Percentiles rank a stretch among this genome's conserved stretches.
Conservation (phyloP, 2,888 invertebrate species). For the Parthenolecanium corni region DNA sequence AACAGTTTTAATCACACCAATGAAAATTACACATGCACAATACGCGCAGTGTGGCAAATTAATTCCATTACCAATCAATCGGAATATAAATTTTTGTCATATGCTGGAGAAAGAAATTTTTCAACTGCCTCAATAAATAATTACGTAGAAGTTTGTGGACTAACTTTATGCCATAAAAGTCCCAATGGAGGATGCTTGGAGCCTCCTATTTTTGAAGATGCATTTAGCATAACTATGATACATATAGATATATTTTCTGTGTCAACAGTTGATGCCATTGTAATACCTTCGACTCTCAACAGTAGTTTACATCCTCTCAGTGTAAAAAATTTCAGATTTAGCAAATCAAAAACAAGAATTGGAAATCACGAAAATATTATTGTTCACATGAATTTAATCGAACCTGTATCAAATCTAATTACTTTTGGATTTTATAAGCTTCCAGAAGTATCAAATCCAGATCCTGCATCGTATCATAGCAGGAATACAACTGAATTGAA, state of each 20-base stretch:
- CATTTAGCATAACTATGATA: constrained; percentile 35
- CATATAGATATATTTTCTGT: constrained; percentile 33
- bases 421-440: constrained; percentile 36
- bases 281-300: constrained; percentile 34
- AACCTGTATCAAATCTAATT: constrained; percentile 32
- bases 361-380: constrained; percentile 23
- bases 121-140: constrained; percentile 24
- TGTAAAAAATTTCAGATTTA: constrained; percentile 32
- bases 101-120: not conserved
- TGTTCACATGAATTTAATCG: constrained; percentile 31
- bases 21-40: not conserved
- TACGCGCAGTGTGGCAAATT: constrained; percentile 1
- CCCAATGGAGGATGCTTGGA: not conserved
- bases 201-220: constrained; percentile 35
- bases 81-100: not conserved
- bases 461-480: too few species aligned
- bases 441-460: constrained; percentile 14
- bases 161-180: constrained; percentile 34
- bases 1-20: not conserved
- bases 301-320: constrained; percentile 32
- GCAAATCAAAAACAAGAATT: constrained; percentile 23
- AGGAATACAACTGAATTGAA: too few species aligned
- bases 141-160: constrained; percentile 36
- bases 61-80: not conserved
- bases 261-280: constrained; percentile 30